Evolutionary conservation across 2,797 vertebrate genomes (phyloP), one percentile per base, ranked within the genome.

Genomic region (Danio choprae): DNA sequence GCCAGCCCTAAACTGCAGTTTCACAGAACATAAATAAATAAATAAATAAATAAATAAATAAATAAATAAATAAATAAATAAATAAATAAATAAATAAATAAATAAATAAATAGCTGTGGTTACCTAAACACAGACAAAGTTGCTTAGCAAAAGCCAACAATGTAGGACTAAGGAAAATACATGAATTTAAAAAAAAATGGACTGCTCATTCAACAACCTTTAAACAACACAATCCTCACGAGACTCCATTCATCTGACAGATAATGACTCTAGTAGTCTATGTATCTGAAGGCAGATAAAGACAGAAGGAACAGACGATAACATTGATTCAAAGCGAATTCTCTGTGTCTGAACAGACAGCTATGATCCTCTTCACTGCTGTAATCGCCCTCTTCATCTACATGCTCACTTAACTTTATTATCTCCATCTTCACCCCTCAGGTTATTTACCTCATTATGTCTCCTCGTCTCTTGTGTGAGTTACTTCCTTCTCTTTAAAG

Each of bases 301-400:
- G 83, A 73, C 70, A 59, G 76, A 53, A 55, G 15, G 44, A 10
- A 22, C 74, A 71, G 64, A 81, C 72, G 56, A 85, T 74, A 79
- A 82, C 62, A 86, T 82, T 84, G 76, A 88, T 87, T 84, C 80
- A 81, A 72, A 79, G 22, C 81, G 68, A 78, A 84, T 87, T 74
- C n/a, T 77, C 76, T 82, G 58, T 48, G 76, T 85, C 83, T 77
- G 79, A 89, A 86, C 40, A 29, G 81, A 83, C 74, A 79, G 43
- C 70, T 72, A 77, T 50, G 46, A 43, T 76, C 80, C 38, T 81
- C 60, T n/a, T 64, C 74, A 13, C 7, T 1, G 12, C 72, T 76
- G 63, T 80, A 84, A 88, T 86, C 82, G 71, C 53, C 13, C 68
- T 64, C 84, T 81, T 72, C 80, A 86, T 87, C 81, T 83, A 63